Evolutionary conservation across 2,797 vertebrate species (phyloP), one percentile per base, ranked within the genome.

Genomic region (Coregonus sp.): DNA sequence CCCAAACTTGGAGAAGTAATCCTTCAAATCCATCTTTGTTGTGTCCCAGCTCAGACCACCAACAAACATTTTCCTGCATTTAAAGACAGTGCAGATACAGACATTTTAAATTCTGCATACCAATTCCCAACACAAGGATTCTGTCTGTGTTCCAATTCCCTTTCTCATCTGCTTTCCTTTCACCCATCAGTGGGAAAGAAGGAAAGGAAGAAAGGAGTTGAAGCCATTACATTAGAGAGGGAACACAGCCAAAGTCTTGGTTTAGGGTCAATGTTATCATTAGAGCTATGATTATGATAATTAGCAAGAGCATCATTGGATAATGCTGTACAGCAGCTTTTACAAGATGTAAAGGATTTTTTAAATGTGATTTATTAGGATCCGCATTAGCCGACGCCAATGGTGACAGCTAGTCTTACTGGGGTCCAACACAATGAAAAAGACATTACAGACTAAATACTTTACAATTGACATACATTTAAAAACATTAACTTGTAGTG

Each of bases 11-110:
- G 94, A 94, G 88, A 97, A 97, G 88, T 97, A 97, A 86, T 96
- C 96, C 89, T 97, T 97, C 88, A 97, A 92, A 84, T 97, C 96
- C 90, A 97, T 97, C 94, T 97, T 97, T 25, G 96, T 96, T 51
- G 96, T 97, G 91, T 97, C 96, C 96, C 96, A 97, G 92, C 96
- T 97, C 81, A 97, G 93, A 78, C 96, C 96, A n/a, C 96, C 96
- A 11, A 97, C 95, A 88, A 97, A 97, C 96, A 97, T 96, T 85
- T 97, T 97, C 90, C 96, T 97, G 93, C 85, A 35, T 33, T 33
- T 16, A 68, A 29, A 68, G 66, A 33, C 1, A 11, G 40, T 47
- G 40, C 40, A 33, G 66, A 67, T 63, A 25, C 59, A 63, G 20
- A 63, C 25, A 67, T 67, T 35, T 63, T 25, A 1, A 63, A 25